Conservation (phyloP, 2,888 invertebrate species). For the Drosophila glabriapex region DNA sequence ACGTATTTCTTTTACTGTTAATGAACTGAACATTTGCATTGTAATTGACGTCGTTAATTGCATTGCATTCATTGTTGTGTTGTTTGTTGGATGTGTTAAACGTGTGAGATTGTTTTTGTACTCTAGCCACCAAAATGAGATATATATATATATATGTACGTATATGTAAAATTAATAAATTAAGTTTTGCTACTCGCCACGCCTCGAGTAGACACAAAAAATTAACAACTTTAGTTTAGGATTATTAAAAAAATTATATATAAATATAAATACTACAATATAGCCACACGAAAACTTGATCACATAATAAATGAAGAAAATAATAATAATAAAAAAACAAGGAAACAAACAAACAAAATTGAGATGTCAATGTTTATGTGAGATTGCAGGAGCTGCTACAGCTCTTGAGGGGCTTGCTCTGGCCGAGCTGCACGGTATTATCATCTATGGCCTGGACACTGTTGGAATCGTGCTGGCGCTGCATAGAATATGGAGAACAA, state of each 20-base stretch:
- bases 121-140: conserved; percentile 71
- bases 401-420: conserved; percentile 88
- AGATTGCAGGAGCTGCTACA: conserved; percentile 88
- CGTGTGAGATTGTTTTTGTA: conserved; percentile 60
- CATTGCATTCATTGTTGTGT: conserved; percentile 53
- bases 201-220: conserved; percentile 45
- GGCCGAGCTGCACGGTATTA: conserved; percentile 89
- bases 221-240: conserved; percentile 53
- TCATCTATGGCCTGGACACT: conserved; percentile 88
- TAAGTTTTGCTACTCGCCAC: conserved; percentile 42
- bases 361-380: conserved; percentile 69
- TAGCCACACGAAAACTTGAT: conserved; percentile 74
- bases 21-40: conserved; percentile 40
- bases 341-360: conserved; percentile 21
- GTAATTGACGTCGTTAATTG: conserved; percentile 58
- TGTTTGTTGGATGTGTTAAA: conserved; percentile 64
- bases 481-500: conserved; percentile 75
- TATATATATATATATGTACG: conserved; percentile 40
- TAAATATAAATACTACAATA: conserved; percentile 64
- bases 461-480: conserved; percentile 91
- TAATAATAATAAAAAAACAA: conserved; percentile 18
- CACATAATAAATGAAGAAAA: conserved; percentile 56
- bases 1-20: conserved; percentile 54
- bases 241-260: conserved; percentile 49
- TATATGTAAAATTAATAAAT: conserved; percentile 57